Evolutionary conservation across 2,888 invertebrate genomes (phyloP).

Genomic region (Steromphala cineraria): DNA sequence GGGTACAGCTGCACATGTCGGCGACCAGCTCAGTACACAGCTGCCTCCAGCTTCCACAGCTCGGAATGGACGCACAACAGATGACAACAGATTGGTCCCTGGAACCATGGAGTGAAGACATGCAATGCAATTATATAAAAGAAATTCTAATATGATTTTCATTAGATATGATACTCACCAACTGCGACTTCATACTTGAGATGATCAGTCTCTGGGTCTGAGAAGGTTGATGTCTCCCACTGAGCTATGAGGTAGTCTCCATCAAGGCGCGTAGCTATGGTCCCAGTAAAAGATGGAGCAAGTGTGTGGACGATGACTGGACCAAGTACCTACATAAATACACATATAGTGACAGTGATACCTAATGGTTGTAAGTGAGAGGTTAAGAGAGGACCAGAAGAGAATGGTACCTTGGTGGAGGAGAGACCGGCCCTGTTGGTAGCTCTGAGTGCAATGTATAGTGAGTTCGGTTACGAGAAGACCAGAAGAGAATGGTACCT

Average conservation of each 20-base stretch:
- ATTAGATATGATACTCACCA: background rate
- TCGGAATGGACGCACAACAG: background rate
- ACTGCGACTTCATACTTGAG: slow-evolving; percentile 23
- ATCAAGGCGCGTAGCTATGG: background rate
- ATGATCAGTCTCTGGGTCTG: slow-evolving; percentile 12
- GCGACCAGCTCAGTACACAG: slow-evolving; percentile 16
- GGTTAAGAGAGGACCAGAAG: background rate
- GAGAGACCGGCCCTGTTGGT: too few relatives aligned
- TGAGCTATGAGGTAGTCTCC: background rate
- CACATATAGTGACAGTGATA: background rate
- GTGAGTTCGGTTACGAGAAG: too few relatives aligned
- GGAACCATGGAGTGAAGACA: too few relatives aligned
- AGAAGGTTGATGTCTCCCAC: slow-evolving; percentile 16
- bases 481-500: too few relatives aligned
- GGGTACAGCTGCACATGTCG: slow-evolving; percentile 31
- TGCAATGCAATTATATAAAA: background rate
- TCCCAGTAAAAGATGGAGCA: background rate
- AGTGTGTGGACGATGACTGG: slow-evolving; percentile 19
- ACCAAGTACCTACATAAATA: slow-evolving; percentile 8
- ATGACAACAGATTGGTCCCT: background rate
- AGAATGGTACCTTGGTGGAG: background rate
- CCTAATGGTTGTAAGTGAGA: background rate
- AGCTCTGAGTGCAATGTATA: too few relatives aligned
- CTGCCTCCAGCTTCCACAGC: background rate
- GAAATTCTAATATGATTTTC: too few relatives aligned